Evolutionary conservation across 2,888 invertebrate species (phyloP), one percentile per base, ranked within the genome.

Genomic region (Lycophotia porphyrea): DNA sequence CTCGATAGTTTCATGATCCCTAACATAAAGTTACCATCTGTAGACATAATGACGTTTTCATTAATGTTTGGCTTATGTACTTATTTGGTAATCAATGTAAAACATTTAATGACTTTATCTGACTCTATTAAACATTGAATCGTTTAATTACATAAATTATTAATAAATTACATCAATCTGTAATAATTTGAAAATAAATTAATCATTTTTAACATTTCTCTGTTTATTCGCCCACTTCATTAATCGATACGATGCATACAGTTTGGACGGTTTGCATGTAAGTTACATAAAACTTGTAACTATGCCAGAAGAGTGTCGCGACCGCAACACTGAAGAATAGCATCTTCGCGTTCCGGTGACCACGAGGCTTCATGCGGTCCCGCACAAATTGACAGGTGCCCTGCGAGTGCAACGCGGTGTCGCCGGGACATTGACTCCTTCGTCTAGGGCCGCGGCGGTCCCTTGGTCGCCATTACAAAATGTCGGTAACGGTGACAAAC

Each of bases 401-500:
- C 65, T 49, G 80, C 64, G 52, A 74, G 61, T 73, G 75, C 77
- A 80, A 39, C 52, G 60, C 63, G 18, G 60, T 60, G 71, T 83
- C 74, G 81, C 78, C 84, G 81, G 94, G 92, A 88, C 95, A 91
- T 92, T 95, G 95, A 95, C 95, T 90, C 90, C 85, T 82, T 81
- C 80, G 92, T 92, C 91, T 93, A 94, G 93, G 92, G 92, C 93
- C 88, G 82, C 89, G 92, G 61, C 92, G 92, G 92, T 93, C 93
- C 92, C 92, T 92, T 90, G 81, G 84, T 84, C 75, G 65, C 88
- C 91, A 90, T 95, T 94, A 95, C 95, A 93, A 94, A 94, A 94
- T 92, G 93, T 93, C 91, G 91, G 93, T 95, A 95, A 94, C 95
- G 94, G 95, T 93, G 93, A 91, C 92, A 87, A 75, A 72, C 83